Percentiles rank a stretch among this genome's conserved stretches.
These are phyloP conservation scores for Oryzias melastigma DNA, from an alignment of 2,113 vertebrate genomes.

Conservation along the genomic window DNA sequence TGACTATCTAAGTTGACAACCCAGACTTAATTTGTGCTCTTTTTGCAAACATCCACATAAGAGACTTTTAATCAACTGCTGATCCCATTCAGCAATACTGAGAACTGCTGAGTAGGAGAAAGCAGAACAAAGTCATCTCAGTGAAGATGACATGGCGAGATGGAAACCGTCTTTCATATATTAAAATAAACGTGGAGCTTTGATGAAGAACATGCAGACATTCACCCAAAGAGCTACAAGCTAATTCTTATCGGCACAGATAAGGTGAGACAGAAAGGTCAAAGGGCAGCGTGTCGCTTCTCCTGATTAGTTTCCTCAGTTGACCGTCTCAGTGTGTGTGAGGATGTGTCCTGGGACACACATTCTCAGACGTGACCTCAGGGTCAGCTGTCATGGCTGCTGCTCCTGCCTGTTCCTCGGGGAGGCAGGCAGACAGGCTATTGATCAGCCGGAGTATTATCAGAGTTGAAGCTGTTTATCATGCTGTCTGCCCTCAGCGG, in stretches of 20 bases:
- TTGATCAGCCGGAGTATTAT: slow-evolving; percentile 81
- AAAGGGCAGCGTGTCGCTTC: slow-evolving; percentile 45
- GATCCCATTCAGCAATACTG: too few species aligned
- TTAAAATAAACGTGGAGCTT: slow-evolving; percentile 57
- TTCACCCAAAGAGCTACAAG: slow-evolving; percentile 65
- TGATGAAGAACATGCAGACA: slow-evolving; percentile 62
- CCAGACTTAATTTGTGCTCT: too few species aligned
- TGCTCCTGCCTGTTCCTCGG: slow-evolving; percentile 57
- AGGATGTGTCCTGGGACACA: not conserved
- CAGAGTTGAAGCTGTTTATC: slow-evolving; percentile 78
- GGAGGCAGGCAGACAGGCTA: slow-evolving; percentile 70
- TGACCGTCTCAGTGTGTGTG: slow-evolving; percentile 5
- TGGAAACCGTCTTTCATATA: slow-evolving; percentile 50
- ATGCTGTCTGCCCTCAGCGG: slow-evolving; percentile 70
- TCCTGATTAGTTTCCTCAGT: slow-evolving; percentile 50
- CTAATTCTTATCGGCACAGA: slow-evolving; percentile 61
- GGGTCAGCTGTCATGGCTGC: slow-evolving; percentile 65
- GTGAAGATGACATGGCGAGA: slow-evolving; percentile 34
- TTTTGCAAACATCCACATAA: too few species aligned
- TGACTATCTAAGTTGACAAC: too few species aligned
- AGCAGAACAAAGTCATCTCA: slow-evolving; percentile 26
- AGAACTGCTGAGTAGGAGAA: slow-evolving; percentile 8
- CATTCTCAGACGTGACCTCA: slow-evolving; percentile 31
- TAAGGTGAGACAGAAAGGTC: slow-evolving; percentile 61
- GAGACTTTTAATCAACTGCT: not conserved